These are phyloP conservation scores for Thera obeliscata DNA, from an alignment of 2,888 invertebrate genomes.

Conservation along the genomic window DNA sequence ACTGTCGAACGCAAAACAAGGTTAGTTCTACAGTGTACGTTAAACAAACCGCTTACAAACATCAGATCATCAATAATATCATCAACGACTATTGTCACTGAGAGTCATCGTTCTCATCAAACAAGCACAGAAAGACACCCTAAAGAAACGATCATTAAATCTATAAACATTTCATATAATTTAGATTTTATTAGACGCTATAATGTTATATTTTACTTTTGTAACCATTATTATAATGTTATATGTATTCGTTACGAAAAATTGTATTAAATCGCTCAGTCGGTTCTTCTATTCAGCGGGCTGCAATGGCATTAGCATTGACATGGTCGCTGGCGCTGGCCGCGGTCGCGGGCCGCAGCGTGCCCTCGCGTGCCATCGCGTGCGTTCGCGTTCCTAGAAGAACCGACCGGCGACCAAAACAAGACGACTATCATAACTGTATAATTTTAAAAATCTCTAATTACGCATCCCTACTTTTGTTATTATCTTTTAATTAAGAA, in stretches of 20 bases:
- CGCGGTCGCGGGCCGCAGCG: constrained; percentile 17
- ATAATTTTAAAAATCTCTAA: constrained; percentile 85
- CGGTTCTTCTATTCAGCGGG: constrained; percentile 50
- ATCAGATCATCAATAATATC: constrained; percentile 73
- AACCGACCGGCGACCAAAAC: constrained; percentile 67
- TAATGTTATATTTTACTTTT: constrained; percentile 84
- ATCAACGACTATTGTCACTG: constrained; percentile 76
- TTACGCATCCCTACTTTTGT: constrained; percentile 84
- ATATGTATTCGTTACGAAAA: constrained; percentile 84
- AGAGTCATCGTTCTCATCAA: constrained; percentile 70
- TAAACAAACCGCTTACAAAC: constrained; percentile 77
- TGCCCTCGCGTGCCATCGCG: constrained; percentile 31
- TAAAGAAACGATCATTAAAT: constrained; percentile 82
- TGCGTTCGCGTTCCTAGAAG: constrained; percentile 42
- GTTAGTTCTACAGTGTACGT: constrained; percentile 81
- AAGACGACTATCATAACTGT: constrained; percentile 82
- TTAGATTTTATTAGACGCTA: constrained; percentile 84
- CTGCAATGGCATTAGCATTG: neutral
- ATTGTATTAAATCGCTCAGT: constrained; percentile 70
- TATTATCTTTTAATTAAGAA: constrained; percentile 84
- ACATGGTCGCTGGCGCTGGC: neutral
- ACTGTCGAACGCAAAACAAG: constrained; percentile 83
- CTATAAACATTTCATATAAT: constrained; percentile 85
- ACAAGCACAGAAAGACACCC: constrained; percentile 80
- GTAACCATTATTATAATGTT: constrained; percentile 84